Evolutionary conservation across 1,140 invertebrate genomes (phyloP), one percentile per base, ranked within the genome.

Genomic region (Saccostrea glomerata): DNA sequence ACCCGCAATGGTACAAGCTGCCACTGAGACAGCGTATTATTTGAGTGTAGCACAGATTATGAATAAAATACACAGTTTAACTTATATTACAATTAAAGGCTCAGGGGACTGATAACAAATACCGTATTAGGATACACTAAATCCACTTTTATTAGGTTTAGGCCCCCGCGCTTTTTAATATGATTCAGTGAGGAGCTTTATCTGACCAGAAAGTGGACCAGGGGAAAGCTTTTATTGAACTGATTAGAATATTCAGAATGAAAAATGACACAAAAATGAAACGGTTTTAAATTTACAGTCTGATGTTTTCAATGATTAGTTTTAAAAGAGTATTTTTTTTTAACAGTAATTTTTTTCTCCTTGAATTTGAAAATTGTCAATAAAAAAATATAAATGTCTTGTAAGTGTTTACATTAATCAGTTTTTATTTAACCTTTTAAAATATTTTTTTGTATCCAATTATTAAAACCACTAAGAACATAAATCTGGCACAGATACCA

Each of bases 51-150:
- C 70, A 30, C 70, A 77, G 70, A 25, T 77, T 77, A 77, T 36
- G 23, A 77, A 77, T 25, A 77, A 66, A 77, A 30, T 77, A 77
- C 70, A 77, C 70, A 77, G 7, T 77, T 77, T 25, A 77, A 36
- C 70, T 77, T 77, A 77, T 77, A 77, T 77, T 77, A 12, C 70
- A 77, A 77, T 77, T 77, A 77, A 77, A 25, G 70, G 70, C 23
- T 77, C 70, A 77, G 30, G 25, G 13, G 70, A 77, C 70, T 77
- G 70, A 77, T 77, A 77, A 36, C 70, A 77, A 77, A 77, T 77
- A 15, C 70, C 30, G 25, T 77, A 77, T 77, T 77, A 77, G 70
- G 70, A 77, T 77, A 77, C 25, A 77, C 23, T 17, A 77, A 77
- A 77, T 77, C 70, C 70, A 11, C 13, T 25, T 77, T 77, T 77